phyloP scores from a whole-genome alignment of 2,797 vertebrate species.

The Lates japonicus region DNA sequence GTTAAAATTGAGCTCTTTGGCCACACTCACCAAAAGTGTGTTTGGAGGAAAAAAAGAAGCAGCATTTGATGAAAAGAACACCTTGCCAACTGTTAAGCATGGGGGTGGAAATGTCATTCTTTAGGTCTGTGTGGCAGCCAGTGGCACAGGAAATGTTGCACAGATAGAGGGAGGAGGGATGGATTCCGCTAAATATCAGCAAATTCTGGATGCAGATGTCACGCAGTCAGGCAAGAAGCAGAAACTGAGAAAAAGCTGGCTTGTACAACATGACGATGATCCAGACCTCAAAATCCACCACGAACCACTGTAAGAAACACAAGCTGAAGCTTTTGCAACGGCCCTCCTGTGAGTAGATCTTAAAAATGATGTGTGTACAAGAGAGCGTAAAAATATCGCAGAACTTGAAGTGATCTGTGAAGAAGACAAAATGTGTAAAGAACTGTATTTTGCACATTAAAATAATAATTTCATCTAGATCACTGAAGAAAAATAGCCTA shows the following conservation, averaged over 20 bases:
- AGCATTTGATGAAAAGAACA: background rate
- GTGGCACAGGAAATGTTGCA: background rate
- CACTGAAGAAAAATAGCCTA: background rate
- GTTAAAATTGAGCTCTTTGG: background rate
- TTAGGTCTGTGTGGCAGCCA: background rate
- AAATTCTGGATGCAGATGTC: background rate
- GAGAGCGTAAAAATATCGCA: background rate
- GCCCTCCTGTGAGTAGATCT: background rate
- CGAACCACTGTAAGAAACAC: background rate
- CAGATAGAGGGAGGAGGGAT: background rate
- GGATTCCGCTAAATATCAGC: background rate
- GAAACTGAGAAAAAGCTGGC: background rate
- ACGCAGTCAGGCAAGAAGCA: background rate
- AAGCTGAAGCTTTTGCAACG: background rate
- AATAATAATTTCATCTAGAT: background rate
- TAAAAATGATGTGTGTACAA: background rate
- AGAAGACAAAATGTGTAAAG: background rate
- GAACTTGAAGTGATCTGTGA: no score
- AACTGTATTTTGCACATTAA: background rate
- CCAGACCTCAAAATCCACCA: background rate
- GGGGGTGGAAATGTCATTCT: background rate
- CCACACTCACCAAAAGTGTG: background rate
- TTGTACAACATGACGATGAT: background rate
- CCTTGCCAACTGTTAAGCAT: background rate
- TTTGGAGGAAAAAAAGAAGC: background rate